A percentile compares a stretch with the other conserved stretches of the same genome.
Conservation (phyloP, 1,140 invertebrate genomes). For the Microplitis demolitor region DNA sequence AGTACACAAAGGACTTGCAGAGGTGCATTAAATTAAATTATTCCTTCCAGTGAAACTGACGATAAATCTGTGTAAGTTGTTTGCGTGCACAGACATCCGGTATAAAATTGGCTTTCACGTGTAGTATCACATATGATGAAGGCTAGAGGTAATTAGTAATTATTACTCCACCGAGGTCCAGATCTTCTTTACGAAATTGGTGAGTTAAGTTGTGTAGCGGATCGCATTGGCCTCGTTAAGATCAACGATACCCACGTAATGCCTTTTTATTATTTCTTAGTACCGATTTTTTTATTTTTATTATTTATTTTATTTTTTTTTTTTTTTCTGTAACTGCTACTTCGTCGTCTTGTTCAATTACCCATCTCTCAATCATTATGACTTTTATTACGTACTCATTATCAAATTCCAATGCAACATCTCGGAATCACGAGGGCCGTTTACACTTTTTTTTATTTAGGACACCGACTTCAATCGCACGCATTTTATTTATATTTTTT, state of each 20-base stretch:
- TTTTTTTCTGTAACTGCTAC: background rate
- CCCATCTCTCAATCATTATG: background rate
- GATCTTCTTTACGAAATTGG: constrained; percentile 29
- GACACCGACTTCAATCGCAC: no score
- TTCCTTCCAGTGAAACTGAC: background rate
- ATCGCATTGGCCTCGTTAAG: background rate
- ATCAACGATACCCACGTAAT: background rate
- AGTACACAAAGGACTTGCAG: background rate
- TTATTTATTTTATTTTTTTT: no score
- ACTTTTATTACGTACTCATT: background rate
- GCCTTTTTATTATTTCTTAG: background rate
- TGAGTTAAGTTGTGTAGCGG: background rate
- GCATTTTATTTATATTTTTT: no score
- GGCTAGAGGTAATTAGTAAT: constrained; percentile 25
- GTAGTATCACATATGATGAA: background rate
- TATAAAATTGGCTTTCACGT: constrained; percentile 21
- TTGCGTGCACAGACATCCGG: constrained; percentile 14
- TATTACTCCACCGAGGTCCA: constrained; percentile 25
- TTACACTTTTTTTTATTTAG: no score
- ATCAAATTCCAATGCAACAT: background rate
- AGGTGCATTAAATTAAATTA: background rate
- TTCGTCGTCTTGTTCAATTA: background rate
- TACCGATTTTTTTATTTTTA: no score
- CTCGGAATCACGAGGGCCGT: background rate
- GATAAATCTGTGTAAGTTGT: background rate